phyloP scores from a whole-genome alignment of 2,797 vertebrate species.

The Rhynchonycteris naso region DNA sequence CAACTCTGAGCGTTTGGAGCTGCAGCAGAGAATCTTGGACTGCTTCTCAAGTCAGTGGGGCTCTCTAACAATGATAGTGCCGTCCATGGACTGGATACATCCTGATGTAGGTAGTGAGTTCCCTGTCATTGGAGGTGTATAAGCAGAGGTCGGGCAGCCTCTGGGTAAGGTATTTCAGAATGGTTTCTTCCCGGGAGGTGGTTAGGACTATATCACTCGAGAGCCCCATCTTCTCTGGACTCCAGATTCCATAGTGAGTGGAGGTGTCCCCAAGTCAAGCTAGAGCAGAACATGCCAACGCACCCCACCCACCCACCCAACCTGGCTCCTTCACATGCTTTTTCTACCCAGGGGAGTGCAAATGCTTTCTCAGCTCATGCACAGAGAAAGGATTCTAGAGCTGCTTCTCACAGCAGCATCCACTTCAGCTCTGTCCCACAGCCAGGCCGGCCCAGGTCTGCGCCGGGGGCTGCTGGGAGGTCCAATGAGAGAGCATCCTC shows the following conservation, averaged over 20 bases:
- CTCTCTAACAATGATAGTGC: neutral
- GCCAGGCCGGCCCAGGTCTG: accelerated
- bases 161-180: neutral
- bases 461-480: neutral
- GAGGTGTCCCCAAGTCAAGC: neutral
- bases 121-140: neutral
- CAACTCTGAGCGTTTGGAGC: neutral
- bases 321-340: neutral
- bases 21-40: neutral
- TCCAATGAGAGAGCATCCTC: neutral
- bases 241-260: neutral
- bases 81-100: neutral
- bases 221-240: neutral
- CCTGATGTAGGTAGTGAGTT: neutral
- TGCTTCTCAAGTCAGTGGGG: neutral
- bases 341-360: neutral
- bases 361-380: neutral
- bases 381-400: neutral
- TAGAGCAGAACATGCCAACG: neutral
- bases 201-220: neutral
- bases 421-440: neutral
- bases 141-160: neutral
- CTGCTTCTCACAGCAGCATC: neutral
- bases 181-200: neutral
- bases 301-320: neutral